phyloP scores from a whole-genome alignment of 2,888 invertebrate genomes.

The Trachelus troglodyta region DNA sequence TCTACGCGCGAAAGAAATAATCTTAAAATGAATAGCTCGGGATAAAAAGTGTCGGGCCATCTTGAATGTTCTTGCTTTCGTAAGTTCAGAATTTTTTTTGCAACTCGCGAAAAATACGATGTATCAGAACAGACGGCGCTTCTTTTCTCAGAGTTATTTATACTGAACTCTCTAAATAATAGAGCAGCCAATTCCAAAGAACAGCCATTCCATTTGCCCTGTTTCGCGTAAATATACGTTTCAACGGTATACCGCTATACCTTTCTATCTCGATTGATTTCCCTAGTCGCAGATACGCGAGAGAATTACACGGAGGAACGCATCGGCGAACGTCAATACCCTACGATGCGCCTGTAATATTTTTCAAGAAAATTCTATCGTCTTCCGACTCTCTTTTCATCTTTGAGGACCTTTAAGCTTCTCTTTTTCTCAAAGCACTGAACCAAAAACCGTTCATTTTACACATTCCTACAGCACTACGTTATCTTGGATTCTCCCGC shows the following conservation, averaged over 20 bases:
- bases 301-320: not conserved
- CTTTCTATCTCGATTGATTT: not conserved
- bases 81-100: not conserved
- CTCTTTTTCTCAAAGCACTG: not conserved
- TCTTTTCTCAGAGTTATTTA: constrained; percentile 8
- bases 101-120: not conserved
- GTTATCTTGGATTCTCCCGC: not conserved
- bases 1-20: constrained; percentile 66
- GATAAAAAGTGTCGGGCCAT: not conserved
- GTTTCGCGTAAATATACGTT: constrained; percentile 10
- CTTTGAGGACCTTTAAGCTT: not conserved
- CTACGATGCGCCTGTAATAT: not conserved
- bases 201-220: constrained; percentile 2
- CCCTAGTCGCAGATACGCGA: not conserved
- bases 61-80: not conserved
- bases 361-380: not conserved
- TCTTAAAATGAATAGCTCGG: not conserved
- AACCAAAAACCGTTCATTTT: not conserved
- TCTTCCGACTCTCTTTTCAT: not conserved
- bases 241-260: not conserved
- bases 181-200: constrained; percentile 9
- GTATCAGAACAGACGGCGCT: not conserved
- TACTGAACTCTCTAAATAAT: constrained; percentile 16
- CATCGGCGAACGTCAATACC: not conserved
- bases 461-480: not conserved